Percentiles rank a stretch among this genome's conserved stretches.
Conservation (phyloP, 2,888 invertebrate genomes). For the Leucophenga maculata region DNA sequence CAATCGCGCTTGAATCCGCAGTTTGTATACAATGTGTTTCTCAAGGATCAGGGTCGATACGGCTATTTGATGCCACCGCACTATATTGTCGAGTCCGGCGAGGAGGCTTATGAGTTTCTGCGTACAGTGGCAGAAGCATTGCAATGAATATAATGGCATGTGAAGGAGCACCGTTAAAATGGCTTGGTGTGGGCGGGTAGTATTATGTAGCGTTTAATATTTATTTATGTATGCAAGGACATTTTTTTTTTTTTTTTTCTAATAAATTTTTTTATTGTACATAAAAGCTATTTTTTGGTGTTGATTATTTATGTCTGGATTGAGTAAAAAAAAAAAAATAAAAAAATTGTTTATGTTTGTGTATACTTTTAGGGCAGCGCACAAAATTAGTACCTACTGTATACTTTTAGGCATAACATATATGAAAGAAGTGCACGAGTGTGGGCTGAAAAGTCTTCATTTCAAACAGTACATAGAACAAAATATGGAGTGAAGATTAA, state of each 20-base stretch:
- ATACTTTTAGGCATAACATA: slow-evolving; percentile 48
- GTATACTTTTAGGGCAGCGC: background rate
- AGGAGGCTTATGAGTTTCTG: slow-evolving; percentile 67
- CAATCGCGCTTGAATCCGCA: slow-evolving; percentile 62
- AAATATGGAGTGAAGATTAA: too few relatives aligned
- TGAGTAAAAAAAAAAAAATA: too few relatives aligned
- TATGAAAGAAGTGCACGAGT: too few relatives aligned
- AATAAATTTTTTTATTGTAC: slow-evolving; percentile 20
- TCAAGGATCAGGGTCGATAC: slow-evolving; percentile 70
- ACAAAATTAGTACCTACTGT: slow-evolving; percentile 27
- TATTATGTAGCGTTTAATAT: slow-evolving; percentile 18
- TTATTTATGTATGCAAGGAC: slow-evolving; percentile 7
- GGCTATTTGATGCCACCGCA: slow-evolving; percentile 68
- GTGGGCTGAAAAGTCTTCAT: too few relatives aligned
- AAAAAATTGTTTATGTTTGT: too few relatives aligned
- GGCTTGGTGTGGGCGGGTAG: slow-evolving; percentile 12
- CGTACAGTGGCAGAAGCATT: slow-evolving; percentile 62
- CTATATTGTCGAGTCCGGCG: slow-evolving; percentile 68
- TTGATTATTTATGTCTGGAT: too few relatives aligned
- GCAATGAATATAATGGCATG: slow-evolving; percentile 2
- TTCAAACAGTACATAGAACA: too few relatives aligned
- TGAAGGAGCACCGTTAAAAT: background rate
- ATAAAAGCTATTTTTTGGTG: too few relatives aligned
- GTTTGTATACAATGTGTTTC: slow-evolving; percentile 65
- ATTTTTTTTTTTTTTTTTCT: slow-evolving; percentile 22